Conservation (phyloP, 2,797 vertebrate species). For the Crenuchus spilurus region DNA sequence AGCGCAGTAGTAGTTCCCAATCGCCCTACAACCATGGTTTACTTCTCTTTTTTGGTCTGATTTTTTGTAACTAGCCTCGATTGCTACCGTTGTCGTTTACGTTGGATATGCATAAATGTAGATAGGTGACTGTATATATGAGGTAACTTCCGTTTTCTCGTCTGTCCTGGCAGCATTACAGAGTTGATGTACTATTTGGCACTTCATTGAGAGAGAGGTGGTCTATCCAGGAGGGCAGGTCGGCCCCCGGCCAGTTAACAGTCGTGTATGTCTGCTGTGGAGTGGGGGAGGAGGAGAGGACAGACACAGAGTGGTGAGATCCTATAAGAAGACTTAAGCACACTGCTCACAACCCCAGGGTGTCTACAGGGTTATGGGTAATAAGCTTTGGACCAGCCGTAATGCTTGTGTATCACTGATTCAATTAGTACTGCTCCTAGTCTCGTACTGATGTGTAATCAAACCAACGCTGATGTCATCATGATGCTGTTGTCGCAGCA, state of each 20-base stretch:
- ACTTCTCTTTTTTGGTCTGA: constrained; percentile 70
- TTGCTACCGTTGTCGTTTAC: constrained; percentile 61
- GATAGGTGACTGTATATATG: constrained; percentile 79
- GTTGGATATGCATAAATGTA: constrained; percentile 68
- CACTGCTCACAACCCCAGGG: constrained; percentile 59
- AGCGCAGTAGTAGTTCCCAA: constrained; percentile 67
- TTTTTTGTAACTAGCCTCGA: constrained; percentile 63
- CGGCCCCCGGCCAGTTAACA: constrained; percentile 82
- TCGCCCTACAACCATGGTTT: constrained; percentile 62
- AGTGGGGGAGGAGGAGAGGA: constrained; percentile 65
- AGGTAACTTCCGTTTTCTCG: constrained; percentile 75
- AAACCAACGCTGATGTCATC: too few species aligned
- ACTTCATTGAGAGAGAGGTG: constrained; percentile 83
- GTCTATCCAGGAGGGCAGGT: constrained; percentile 71
- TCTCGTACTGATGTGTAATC: constrained; percentile 44
- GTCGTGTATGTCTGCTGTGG: constrained; percentile 81
- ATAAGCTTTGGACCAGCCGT: constrained; percentile 73
- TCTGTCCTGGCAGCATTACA: constrained; percentile 79
- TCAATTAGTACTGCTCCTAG: too few species aligned
- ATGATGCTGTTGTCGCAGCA: too few species aligned
- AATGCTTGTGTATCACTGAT: too few species aligned
- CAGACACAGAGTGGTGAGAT: constrained; percentile 70
- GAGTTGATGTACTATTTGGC: constrained; percentile 83
- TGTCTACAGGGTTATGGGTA: constrained; percentile 73
- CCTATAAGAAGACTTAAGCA: constrained; percentile 70